These are phyloP conservation scores for Polydrusus tereticollis DNA, from an alignment of 2,888 invertebrate species.

Conservation along the genomic window DNA sequence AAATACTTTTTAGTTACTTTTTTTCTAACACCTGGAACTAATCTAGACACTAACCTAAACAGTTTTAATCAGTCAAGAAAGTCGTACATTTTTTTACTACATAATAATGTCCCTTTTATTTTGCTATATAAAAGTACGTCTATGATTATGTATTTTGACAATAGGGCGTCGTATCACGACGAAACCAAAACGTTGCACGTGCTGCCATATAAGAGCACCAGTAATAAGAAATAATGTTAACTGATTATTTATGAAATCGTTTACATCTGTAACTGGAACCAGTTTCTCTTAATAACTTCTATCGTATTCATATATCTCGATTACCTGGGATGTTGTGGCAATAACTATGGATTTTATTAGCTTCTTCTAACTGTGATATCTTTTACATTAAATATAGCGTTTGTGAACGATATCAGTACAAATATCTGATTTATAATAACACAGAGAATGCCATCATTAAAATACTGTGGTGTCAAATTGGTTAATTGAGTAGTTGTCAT, in stretches of 20 bases:
- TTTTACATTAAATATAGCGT: slow-evolving; percentile 6
- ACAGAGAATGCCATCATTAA: not conserved
- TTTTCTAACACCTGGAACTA: too few relatives aligned
- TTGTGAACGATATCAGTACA: not conserved
- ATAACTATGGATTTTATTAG: slow-evolving; percentile 27
- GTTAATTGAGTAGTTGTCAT: not conserved
- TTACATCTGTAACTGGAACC: slow-evolving; percentile 54
- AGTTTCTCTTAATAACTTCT: slow-evolving; percentile 49
- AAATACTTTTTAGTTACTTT: too few relatives aligned
- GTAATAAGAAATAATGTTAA: slow-evolving; percentile 52
- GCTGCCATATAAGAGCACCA: slow-evolving; percentile 41
- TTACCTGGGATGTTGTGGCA: slow-evolving; percentile 47
- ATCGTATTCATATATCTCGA: slow-evolving; percentile 54
- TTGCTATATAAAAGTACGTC: slow-evolving; percentile 31
- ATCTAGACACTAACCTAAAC: too few relatives aligned
- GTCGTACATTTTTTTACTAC: too few relatives aligned
- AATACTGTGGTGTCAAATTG: not conserved
- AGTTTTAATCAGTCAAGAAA: too few relatives aligned
- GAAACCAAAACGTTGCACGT: slow-evolving; percentile 53
- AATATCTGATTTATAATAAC: not conserved
- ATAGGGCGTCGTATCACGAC: slow-evolving; percentile 52
- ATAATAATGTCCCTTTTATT: too few relatives aligned
- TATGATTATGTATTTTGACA: slow-evolving; percentile 41
- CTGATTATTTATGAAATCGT: slow-evolving; percentile 53
- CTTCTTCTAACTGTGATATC: slow-evolving; percentile 11